A percentile compares a stretch with the other conserved stretches of the same genome.
phyloP scores from a whole-genome alignment of 2,113 vertebrate genomes.

The Gavialis gangeticus region DNA sequence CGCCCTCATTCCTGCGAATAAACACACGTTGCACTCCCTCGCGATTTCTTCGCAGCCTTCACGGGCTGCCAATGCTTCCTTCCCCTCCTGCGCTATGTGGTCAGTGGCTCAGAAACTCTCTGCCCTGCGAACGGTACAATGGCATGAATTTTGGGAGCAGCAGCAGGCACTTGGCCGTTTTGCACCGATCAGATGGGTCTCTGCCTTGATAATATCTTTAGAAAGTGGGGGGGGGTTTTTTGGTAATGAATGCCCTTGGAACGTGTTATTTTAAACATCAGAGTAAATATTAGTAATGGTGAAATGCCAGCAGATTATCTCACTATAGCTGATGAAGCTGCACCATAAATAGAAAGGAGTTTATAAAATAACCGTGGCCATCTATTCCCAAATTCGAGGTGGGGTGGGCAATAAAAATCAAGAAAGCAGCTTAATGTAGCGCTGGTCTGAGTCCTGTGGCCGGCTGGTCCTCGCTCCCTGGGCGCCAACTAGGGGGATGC shows the following conservation, averaged over 20 bases:
- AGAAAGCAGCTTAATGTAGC: accelerated
- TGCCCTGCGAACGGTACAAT: slow-evolving; percentile 19
- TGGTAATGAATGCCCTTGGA: background rate
- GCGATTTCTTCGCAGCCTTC: background rate
- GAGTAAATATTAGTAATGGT: slow-evolving; percentile 62
- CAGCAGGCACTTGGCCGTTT: background rate
- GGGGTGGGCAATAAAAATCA: background rate
- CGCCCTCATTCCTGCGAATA: slow-evolving; percentile 23
- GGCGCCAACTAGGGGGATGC: background rate
- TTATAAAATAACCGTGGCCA: slow-evolving; percentile 56
- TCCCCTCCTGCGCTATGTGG: background rate
- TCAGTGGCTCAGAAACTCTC: background rate
- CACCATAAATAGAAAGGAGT: slow-evolving; percentile 60
- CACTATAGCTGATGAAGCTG: slow-evolving; percentile 51
- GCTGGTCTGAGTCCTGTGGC: accelerated
- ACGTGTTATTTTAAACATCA: slow-evolving; percentile 65
- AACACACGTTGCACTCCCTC: slow-evolving; percentile 27
- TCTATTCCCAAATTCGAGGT: background rate
- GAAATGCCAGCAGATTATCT: slow-evolving; percentile 64
- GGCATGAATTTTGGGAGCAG: background rate
- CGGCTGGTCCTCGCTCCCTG: background rate
- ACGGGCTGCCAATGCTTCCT: slow-evolving; percentile 12
- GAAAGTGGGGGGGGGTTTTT: background rate
- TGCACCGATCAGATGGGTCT: accelerated
- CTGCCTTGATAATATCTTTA: background rate